A percentile compares a stretch with the other conserved stretches of the same genome.
Conservation (phyloP, 2,888 invertebrate genomes). For the Lasioglossum zephyrum region DNA sequence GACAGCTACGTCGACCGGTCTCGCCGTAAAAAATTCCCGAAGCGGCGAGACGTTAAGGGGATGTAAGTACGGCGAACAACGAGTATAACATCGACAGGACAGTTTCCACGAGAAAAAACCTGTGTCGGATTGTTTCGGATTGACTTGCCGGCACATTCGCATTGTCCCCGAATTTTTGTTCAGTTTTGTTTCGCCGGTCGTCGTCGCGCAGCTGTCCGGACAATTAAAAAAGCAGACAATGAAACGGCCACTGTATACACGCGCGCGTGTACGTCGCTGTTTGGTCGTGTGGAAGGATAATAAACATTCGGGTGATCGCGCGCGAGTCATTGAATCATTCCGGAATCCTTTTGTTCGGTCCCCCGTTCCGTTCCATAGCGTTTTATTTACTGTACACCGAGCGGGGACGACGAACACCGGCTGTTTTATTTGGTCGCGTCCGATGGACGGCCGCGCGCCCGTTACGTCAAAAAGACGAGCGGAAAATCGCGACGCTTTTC, state of each 20-base stretch:
- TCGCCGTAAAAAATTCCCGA: neutral
- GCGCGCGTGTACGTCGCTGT: neutral
- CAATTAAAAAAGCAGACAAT: slow-evolving; percentile 16
- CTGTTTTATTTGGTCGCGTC: slow-evolving; percentile 11
- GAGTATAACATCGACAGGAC: neutral
- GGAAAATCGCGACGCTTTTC: slow-evolving; percentile 23
- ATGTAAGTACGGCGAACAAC: neutral
- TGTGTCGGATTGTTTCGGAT: neutral
- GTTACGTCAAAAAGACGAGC: slow-evolving; percentile 13
- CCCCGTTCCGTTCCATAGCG: neutral
- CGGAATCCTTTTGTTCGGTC: neutral
- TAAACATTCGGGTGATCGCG: slow-evolving; percentile 10
- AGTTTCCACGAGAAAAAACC: neutral
- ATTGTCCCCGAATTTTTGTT: neutral
- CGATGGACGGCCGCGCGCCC: neutral
- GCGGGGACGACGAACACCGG: neutral
- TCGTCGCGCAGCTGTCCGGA: neutral
- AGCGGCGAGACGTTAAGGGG: neutral
- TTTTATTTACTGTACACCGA: slow-evolving; percentile 1
- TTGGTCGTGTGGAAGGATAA: slow-evolving; percentile 3
- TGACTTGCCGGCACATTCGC: neutral
- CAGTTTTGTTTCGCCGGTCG: neutral
- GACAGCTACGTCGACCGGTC: neutral
- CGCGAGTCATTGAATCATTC: slow-evolving; percentile 2
- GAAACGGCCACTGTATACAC: neutral